Evolutionary conservation across 2,888 invertebrate genomes (phyloP).

Genomic region (Zelleria hepariella): DNA sequence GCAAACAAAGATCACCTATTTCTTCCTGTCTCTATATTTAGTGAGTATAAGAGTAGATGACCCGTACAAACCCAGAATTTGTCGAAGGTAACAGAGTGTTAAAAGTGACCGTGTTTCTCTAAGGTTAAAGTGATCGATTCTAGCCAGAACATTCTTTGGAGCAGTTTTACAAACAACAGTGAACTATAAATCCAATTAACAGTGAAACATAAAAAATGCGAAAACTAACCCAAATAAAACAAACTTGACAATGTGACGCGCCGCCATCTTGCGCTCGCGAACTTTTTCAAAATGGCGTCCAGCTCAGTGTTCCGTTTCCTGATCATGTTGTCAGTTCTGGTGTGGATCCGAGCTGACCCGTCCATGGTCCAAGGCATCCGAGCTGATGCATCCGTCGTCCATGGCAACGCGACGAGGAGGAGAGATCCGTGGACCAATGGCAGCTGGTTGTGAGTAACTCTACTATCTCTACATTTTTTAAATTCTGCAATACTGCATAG

Average conservation of each 20-base stretch:
- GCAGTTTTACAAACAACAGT: no score
- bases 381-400: conserved; percentile 18
- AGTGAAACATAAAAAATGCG: not conserved
- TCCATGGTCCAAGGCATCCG: no score
- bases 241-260: not conserved
- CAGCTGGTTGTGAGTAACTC: conserved; percentile 60
- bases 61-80: no score
- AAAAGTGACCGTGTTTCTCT: no score
- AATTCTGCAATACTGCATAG: no score
- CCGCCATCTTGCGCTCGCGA: not conserved
- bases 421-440: conserved; percentile 53
- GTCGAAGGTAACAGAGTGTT: no score
- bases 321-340: conserved; percentile 42
- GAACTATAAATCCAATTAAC: no score
- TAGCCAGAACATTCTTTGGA: no score
- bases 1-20: no score
- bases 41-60: no score
- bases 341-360: conserved; percentile 43
- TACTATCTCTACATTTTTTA: not conserved
- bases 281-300: conserved; percentile 42
- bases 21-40: no score
- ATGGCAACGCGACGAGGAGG: conserved; percentile 17
- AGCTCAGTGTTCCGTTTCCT: conserved; percentile 45
- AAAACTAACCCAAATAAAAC: not conserved
- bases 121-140: no score